Evolutionary conservation across 2,113 vertebrate genomes (phyloP), one percentile per base, ranked within the genome.

Genomic region (Puffinus mauretanicus): DNA sequence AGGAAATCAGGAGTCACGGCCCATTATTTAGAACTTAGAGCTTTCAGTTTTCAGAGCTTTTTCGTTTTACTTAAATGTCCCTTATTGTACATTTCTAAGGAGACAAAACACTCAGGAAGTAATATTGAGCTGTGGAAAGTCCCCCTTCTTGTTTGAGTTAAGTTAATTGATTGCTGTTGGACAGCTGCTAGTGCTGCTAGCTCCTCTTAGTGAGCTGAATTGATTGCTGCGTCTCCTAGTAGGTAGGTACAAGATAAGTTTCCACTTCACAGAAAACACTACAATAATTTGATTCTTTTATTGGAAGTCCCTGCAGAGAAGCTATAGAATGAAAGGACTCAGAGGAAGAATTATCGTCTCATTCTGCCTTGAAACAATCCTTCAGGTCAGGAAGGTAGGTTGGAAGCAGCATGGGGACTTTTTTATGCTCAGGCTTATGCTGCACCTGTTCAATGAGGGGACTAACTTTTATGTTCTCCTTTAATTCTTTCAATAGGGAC

Each of bases 241-340:
- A 94, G 70, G 85, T 32, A 93, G 84, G 47, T 65, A 93, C 25
- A 75, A 91, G 83, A 57, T 46, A 94, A 66, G 60, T 89, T 93
- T 89, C 77, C 52, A 71, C 86, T 92, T 94, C 83, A 94, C 34
- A 88, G 80, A 84, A 91, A 89, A 83, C 42, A 60, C 47, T 83
- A 70, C 46, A 78, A 83, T 73, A 92, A 94, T 90, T 81, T 88
- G 47, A 88, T 51, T 88, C 67, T 62, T 95, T 90, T 83, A 90
- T 91, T 90, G 71, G 24, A 92, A 95, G n/a, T 47, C 72, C 55
- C 90, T 5, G 15, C 49, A 84, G 76, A 88, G 54, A 86, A 13
- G 15, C 32, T 38, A 62, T 29, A n/a, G 62, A 92, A 90, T 71
- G 55, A 92, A 94, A 80, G 29, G 82, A 62, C 38, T 83, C 51